Percentiles rank a stretch among this genome's conserved stretches.
phyloP scores from a whole-genome alignment of 2,888 invertebrate genomes.

The Caenorhabditis becei region DNA sequence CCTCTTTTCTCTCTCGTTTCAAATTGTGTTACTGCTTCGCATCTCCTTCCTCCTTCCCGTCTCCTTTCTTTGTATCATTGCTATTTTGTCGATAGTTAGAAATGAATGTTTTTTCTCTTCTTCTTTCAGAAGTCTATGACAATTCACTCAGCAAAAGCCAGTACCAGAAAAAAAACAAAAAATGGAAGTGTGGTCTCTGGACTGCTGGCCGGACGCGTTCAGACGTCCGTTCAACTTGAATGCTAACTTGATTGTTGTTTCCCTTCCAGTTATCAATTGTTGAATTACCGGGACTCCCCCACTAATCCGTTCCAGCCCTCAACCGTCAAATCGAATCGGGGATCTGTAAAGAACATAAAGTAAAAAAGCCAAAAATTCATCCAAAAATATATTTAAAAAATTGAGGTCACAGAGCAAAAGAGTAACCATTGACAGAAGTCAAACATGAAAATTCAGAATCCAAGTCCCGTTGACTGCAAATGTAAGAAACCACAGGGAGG shows the following conservation, averaged over 20 bases:
- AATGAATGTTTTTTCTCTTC: slow-evolving; percentile 31
- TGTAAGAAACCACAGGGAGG: slow-evolving; percentile 35
- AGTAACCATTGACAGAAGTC: background rate
- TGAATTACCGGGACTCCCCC: too few species aligned
- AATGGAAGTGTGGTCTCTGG: slow-evolving; percentile 15
- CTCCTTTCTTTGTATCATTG: slow-evolving; percentile 3
- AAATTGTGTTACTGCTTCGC: background rate
- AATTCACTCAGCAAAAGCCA: background rate
- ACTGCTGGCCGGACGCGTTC: background rate
- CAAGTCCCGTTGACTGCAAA: slow-evolving; percentile 37
- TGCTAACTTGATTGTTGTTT: slow-evolving; percentile 39
- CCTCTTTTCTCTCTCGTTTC: background rate
- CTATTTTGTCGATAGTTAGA: slow-evolving; percentile 28
- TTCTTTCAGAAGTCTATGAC: background rate
- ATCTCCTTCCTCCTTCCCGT: background rate
- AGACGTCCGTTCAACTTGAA: slow-evolving; percentile 31
- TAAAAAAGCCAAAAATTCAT: slow-evolving; percentile 3
- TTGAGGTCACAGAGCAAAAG: background rate
- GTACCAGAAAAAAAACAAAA: slow-evolving; percentile 10
- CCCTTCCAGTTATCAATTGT: too few species aligned
- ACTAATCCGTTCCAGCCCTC: too few species aligned
- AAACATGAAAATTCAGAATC: background rate
- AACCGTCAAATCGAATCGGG: too few species aligned
- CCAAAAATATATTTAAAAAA: background rate
- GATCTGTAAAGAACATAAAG: slow-evolving; percentile 7